A percentile compares a stretch with the other conserved stretches of the same genome.
phyloP scores from a whole-genome alignment of 2,797 vertebrate genomes.

The Alca torda region DNA sequence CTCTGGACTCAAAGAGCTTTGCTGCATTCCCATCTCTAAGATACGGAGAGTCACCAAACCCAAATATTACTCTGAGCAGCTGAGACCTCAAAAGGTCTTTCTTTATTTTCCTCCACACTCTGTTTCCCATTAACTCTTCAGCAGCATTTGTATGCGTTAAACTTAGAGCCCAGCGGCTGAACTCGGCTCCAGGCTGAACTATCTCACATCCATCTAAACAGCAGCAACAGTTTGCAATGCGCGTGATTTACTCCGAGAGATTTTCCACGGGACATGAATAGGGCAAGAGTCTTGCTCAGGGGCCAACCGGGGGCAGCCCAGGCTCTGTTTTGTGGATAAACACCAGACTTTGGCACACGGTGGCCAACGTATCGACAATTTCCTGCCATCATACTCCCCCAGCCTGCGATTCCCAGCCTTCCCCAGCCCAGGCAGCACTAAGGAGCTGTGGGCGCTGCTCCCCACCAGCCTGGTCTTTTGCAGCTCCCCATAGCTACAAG shows the following conservation, averaged over 20 bases:
- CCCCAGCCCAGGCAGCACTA: not conserved
- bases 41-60: conserved; percentile 64
- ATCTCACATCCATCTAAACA: conserved; percentile 39
- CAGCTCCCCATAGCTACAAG: not conserved
- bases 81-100: conserved; percentile 52
- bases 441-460: not conserved
- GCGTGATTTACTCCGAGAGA: not conserved
- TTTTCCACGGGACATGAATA: not conserved
- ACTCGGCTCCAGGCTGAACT: not conserved
- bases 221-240: not conserved
- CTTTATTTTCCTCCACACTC: conserved; percentile 46
- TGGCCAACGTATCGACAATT: not conserved
- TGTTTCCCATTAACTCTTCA: conserved; percentile 59
- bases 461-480: not conserved
- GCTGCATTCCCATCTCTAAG: conserved; percentile 68
- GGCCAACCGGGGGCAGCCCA: not conserved
- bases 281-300: not conserved
- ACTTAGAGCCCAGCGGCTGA: not conserved
- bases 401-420: not conserved
- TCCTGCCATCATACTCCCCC: not conserved
- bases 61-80: conserved; percentile 65
- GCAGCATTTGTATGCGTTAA: not conserved
- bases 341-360: not conserved
- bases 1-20: conserved; percentile 61
- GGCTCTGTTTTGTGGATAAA: not conserved